A percentile compares a stretch with the other conserved stretches of the same genome.
These are phyloP conservation scores for Odontophorus gujanensis DNA, from an alignment of 2,113 vertebrate species.

Conservation along the genomic window DNA sequence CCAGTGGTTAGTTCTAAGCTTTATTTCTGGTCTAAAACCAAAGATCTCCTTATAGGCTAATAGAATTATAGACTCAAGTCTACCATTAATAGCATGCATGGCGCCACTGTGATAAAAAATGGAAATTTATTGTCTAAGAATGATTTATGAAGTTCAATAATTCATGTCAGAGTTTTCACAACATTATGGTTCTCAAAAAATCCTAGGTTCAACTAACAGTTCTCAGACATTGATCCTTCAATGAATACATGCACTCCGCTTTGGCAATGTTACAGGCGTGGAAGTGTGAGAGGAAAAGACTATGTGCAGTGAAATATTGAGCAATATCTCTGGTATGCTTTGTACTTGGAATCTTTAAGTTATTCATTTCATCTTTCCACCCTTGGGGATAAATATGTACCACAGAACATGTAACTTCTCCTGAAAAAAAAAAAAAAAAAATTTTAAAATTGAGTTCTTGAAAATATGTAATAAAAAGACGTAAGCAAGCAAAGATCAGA, in stretches of 20 bases:
- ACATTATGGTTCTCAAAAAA: background rate
- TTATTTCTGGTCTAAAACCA: constrained; percentile 28
- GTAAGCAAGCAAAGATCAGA: background rate
- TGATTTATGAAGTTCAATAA: constrained; percentile 36
- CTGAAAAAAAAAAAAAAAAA: background rate
- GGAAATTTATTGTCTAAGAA: constrained; percentile 21
- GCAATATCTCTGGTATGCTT: constrained; percentile 15
- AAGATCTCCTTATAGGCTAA: constrained; percentile 43
- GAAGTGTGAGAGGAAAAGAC: background rate
- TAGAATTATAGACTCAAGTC: constrained; percentile 22
- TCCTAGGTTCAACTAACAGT: background rate
- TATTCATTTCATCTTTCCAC: background rate
- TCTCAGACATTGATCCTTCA: constrained; percentile 44
- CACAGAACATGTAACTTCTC: background rate
- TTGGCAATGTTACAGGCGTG: constrained; percentile 40
- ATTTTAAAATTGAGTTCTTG: background rate
- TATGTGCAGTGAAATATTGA: constrained; percentile 18
- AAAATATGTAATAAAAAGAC: background rate
- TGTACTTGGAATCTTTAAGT: background rate
- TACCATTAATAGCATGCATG: constrained; percentile 39
- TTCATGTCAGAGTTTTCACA: constrained; percentile 43
- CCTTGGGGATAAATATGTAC: background rate
- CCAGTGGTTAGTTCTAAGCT: background rate
- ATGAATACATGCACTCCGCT: constrained; percentile 26
- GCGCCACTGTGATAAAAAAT: constrained; percentile 54